Conservation (phyloP, 2,797 vertebrate genomes). For the Pelochelys cantorii region DNA sequence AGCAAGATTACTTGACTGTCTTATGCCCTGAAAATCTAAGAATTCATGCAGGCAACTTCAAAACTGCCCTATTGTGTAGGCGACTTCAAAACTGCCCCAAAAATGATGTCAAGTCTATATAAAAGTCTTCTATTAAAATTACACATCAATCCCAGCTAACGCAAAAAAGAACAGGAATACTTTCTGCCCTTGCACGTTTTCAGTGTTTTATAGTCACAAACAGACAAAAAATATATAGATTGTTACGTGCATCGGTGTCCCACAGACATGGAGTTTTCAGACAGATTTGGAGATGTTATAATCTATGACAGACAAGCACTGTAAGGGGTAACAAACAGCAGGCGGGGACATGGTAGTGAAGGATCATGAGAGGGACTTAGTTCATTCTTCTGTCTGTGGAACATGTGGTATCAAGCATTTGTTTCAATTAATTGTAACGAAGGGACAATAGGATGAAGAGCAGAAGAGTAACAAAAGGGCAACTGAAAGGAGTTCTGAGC, state of each 20-base stretch:
- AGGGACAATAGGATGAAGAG: background rate
- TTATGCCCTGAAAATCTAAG: slow-evolving; percentile 62
- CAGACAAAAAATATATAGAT: fast-evolving
- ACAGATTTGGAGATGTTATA: background rate
- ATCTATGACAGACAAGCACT: background rate
- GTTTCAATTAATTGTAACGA: background rate
- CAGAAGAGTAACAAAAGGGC: background rate
- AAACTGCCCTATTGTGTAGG: no score
- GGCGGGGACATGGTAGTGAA: background rate
- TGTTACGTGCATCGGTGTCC: background rate
- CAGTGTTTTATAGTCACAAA: background rate
- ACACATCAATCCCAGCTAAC: slow-evolving; percentile 10
- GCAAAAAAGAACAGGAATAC: background rate
- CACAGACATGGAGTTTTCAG: background rate
- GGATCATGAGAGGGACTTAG: background rate
- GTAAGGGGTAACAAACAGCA: background rate
- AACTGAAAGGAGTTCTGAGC: background rate
- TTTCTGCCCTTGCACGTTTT: background rate
- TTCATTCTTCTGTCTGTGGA: fast-evolving
- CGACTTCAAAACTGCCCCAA: slow-evolving; percentile 12
- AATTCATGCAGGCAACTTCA: slow-evolving; percentile 16
- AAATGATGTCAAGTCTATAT: slow-evolving; percentile 7
- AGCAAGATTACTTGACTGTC: slow-evolving; percentile 60
- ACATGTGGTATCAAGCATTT: background rate
- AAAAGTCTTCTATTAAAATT: slow-evolving; percentile 24